These are phyloP conservation scores for Aptenodytes forsteri DNA, from an alignment of 2,113 vertebrate species.

Conservation along the genomic window DNA sequence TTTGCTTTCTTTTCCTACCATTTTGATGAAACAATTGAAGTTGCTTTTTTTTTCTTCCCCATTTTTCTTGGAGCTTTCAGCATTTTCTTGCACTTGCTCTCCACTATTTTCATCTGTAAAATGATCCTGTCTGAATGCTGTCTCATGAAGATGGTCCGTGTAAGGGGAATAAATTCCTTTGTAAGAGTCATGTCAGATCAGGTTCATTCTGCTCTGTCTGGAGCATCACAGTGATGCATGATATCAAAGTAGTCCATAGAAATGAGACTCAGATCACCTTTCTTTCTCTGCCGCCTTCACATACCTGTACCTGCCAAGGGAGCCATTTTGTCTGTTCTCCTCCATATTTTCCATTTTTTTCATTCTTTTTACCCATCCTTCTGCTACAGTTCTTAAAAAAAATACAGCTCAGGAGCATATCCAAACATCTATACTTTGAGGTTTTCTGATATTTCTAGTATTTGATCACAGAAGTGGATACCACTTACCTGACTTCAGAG, in stretches of 20 bases:
- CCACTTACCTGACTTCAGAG: background rate
- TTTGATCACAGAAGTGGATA: background rate
- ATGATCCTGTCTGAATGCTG: background rate
- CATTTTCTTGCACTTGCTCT: background rate
- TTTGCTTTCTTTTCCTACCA: background rate
- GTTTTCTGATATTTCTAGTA: background rate
- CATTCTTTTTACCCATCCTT: background rate
- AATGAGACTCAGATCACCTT: background rate
- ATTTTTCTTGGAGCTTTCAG: background rate
- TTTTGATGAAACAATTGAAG: background rate
- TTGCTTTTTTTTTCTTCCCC: background rate
- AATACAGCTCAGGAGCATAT: background rate
- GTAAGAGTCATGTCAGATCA: background rate
- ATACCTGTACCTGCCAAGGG: background rate
- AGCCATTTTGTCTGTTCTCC: background rate
- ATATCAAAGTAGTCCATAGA: background rate
- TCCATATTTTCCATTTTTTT: background rate
- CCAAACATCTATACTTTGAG: background rate
- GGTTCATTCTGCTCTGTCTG: background rate
- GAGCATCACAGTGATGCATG: background rate
- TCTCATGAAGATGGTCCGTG: background rate
- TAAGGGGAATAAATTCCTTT: background rate
- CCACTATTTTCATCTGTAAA: background rate
- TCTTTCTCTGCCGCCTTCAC: background rate
- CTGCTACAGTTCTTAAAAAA: background rate